Evolutionary conservation across 2,113 vertebrate genomes (phyloP).

Genomic region (Stegostoma tigrinum): DNA sequence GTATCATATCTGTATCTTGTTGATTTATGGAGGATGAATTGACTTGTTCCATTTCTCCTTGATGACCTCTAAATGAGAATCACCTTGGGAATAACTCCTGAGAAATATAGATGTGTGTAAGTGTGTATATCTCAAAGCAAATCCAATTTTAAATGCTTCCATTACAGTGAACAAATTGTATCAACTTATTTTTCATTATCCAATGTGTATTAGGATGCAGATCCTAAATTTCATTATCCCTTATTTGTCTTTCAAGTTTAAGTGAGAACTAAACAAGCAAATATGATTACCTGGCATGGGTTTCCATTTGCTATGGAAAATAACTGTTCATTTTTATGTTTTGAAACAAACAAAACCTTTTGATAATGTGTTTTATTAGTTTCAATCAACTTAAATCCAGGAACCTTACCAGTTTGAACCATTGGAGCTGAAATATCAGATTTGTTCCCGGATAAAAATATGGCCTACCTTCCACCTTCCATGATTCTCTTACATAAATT

Average conservation of each 20-base stretch:
- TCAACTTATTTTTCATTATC: neutral
- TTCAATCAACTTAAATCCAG: neutral
- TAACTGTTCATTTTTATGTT: neutral
- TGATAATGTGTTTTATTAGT: neutral
- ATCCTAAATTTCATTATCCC: neutral
- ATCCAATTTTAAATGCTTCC: neutral
- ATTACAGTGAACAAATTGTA: neutral
- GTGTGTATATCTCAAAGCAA: neutral
- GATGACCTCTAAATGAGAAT: constrained; percentile 18
- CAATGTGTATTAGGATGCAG: neutral
- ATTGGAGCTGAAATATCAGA: neutral
- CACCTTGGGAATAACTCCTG: neutral
- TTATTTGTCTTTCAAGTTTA: constrained; percentile 15
- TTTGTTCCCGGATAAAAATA: neutral
- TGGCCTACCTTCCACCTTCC: neutral
- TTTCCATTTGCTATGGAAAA: neutral
- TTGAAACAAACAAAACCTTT: neutral
- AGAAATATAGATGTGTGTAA: neutral
- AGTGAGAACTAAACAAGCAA: neutral
- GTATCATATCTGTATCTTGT: neutral
- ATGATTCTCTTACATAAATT: neutral
- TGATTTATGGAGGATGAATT: neutral
- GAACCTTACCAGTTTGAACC: neutral
- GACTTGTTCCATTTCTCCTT: neutral
- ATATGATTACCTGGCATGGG: neutral